A percentile compares a stretch with the other conserved stretches of the same genome.
phyloP scores from a whole-genome alignment of 2,113 vertebrate genomes.

The Macquaria australasica region DNA sequence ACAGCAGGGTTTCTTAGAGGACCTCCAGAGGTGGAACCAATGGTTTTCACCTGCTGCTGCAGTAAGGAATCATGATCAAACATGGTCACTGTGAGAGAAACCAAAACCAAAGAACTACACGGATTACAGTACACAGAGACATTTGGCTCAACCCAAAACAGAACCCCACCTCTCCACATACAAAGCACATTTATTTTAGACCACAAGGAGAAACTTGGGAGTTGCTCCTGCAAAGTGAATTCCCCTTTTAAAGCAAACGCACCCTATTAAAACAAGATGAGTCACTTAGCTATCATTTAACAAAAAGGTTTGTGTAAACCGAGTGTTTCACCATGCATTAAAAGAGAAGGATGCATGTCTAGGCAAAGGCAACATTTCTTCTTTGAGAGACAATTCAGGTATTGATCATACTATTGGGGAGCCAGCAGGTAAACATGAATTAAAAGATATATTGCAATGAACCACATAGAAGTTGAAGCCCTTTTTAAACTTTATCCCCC shows the following conservation, averaged over 20 bases:
- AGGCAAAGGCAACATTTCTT: neutral
- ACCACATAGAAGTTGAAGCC: neutral
- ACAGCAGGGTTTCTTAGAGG: constrained; percentile 1
- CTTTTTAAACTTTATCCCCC: neutral
- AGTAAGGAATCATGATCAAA: neutral
- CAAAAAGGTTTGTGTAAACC: neutral
- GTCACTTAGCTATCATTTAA: neutral
- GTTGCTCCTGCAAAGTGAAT: neutral
- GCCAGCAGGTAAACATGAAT: neutral
- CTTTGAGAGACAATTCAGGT: neutral
- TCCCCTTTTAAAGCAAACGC: constrained; percentile 3
- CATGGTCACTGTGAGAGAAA: neutral
- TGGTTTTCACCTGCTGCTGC: constrained; percentile 24
- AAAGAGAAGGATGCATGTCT: neutral
- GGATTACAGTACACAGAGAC: neutral
- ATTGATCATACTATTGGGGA: neutral
- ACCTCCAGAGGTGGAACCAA: constrained; percentile 35
- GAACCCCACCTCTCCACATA: neutral
- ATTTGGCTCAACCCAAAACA: neutral
- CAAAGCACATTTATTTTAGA: neutral
- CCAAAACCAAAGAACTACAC: neutral
- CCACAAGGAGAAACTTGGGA: neutral
- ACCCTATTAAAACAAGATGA: constrained; percentile 16
- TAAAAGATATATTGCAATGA: neutral
- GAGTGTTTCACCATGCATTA: neutral